A percentile compares a stretch with the other conserved stretches of the same genome.
These are phyloP conservation scores for Toxotes chatareus DNA, from an alignment of 2,113 vertebrate species.

Conservation along the genomic window DNA sequence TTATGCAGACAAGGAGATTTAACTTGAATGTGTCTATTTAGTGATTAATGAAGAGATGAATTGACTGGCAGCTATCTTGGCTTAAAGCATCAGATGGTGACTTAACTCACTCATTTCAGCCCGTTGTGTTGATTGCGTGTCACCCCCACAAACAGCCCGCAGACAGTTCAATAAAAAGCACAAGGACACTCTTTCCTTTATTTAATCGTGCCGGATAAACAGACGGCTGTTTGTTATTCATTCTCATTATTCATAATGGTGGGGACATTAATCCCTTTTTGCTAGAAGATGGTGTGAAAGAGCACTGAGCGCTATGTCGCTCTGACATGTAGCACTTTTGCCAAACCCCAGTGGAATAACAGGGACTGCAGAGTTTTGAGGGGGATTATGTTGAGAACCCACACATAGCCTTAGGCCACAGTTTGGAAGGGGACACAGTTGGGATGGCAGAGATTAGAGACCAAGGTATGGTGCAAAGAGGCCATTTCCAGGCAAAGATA, in stretches of 20 bases:
- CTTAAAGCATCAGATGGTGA: constrained; percentile 43
- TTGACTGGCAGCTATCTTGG: background rate
- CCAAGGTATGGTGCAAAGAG: constrained; percentile 49
- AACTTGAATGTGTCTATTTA: background rate
- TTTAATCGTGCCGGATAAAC: constrained; percentile 65
- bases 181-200: constrained; percentile 64
- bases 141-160: constrained; percentile 26
- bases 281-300: constrained; percentile 71
- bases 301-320: constrained; percentile 43
- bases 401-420: constrained; percentile 79
- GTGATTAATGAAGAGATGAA: constrained; percentile 15
- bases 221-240: constrained; percentile 78
- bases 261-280: constrained; percentile 76
- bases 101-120: constrained; percentile 27
- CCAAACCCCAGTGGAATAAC: constrained; percentile 76
- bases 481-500: constrained; percentile 51
- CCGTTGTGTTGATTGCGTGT: constrained; percentile 5
- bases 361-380: constrained; percentile 58
- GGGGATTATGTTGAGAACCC: constrained; percentile 79
- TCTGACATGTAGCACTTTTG: constrained; percentile 58
- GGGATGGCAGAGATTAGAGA: constrained; percentile 81
- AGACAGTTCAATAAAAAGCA: constrained; percentile 47
- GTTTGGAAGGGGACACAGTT: constrained; percentile 76
- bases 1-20: background rate
- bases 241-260: constrained; percentile 75